phyloP scores from a whole-genome alignment of 2,113 vertebrate species.

The cat (Felis catus) region F.catus_Fca126_mat1.0 CM031419.1:122326501-122327000 shows the following conservation, averaged over 20 bases:
- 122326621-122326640: background rate
- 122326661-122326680: background rate
- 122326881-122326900: background rate
- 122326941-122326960: background rate
- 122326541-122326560: background rate
- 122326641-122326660: background rate
- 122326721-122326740: background rate
- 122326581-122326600: background rate
- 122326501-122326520: background rate
- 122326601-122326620: background rate
- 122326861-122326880: background rate
- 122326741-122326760: background rate
- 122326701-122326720: background rate
- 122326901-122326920: background rate
- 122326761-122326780: background rate
- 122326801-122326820: background rate
- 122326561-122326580: background rate
- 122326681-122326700: background rate
- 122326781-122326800: background rate
- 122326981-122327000: background rate
- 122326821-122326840: background rate
- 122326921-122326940: background rate
- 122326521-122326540: background rate
- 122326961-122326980: background rate
- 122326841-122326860: background rate